Percentiles rank a stretch among this genome's conserved stretches.
Conservation (phyloP, 2,888 invertebrate species). For the Drosophila emarginata region DNA sequence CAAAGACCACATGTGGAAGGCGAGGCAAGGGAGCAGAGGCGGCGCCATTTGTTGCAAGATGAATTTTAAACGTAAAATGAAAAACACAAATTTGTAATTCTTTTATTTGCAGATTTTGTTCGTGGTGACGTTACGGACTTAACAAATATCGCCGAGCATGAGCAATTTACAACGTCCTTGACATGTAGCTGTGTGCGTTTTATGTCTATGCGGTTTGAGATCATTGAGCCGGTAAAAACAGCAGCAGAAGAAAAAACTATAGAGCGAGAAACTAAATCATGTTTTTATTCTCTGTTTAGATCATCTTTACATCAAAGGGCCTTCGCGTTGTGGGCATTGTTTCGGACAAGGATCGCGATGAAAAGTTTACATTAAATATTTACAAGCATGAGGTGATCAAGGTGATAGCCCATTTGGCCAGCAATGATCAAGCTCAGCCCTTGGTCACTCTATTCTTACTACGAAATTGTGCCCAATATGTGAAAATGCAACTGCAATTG, state of each 20-base stretch:
- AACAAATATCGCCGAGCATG: constrained; percentile 82
- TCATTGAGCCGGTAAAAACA: constrained; percentile 87
- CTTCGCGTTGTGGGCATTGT: constrained; percentile 85
- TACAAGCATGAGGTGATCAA: constrained; percentile 88
- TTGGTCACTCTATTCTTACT: constrained; percentile 91
- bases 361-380: constrained; percentile 84
- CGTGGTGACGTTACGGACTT: constrained; percentile 83
- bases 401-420: constrained; percentile 90
- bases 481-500: constrained; percentile 89
- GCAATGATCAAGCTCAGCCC: constrained; percentile 84
- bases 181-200: constrained; percentile 91
- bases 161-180: constrained; percentile 84
- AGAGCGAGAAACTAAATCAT: neutral
- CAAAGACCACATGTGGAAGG: constrained; percentile 22
- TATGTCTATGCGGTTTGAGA: constrained; percentile 91
- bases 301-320: constrained; percentile 85
- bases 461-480: constrained; percentile 86
- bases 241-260: neutral
- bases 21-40: neutral
- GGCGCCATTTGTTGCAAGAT: neutral
- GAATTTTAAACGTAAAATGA: no score
- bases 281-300: constrained; percentile 79
- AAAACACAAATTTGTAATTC: constrained; percentile 7
- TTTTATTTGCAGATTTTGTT: constrained; percentile 83
- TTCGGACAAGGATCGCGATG: constrained; percentile 81